Percentiles rank a stretch among this genome's conserved stretches.
Conservation (phyloP, 2,888 invertebrate species). For the Melanostoma scalare region DNA sequence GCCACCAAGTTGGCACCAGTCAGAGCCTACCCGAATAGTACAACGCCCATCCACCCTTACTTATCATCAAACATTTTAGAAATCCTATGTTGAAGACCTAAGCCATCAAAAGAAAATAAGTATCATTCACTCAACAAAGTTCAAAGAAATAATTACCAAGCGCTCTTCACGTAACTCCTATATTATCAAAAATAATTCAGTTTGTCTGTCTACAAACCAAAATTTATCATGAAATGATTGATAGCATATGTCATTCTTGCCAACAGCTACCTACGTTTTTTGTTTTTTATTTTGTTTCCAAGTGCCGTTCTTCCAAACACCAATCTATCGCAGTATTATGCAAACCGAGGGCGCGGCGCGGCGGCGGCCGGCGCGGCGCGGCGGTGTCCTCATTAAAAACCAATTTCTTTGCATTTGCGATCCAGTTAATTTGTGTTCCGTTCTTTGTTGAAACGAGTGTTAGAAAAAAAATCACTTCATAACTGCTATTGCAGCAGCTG, state of each 20-base stretch:
- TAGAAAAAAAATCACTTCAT: conserved; percentile 29
- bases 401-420: conserved; percentile 51
- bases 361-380: neutral
- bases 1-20: too few species aligned
- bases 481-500: conserved; percentile 30
- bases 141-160: too few species aligned
- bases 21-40: too few species aligned
- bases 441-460: conserved; percentile 22
- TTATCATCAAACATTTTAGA: too few species aligned
- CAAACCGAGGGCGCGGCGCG: conserved; percentile 17
- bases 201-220: conserved; percentile 29
- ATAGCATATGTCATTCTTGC: conserved; percentile 43
- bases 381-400: conserved; percentile 44
- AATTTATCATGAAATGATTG: conserved; percentile 55
- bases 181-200: too few species aligned
- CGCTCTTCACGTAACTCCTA: too few species aligned
- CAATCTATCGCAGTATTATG: conserved; percentile 29
- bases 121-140: too few species aligned
- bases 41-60: too few species aligned
- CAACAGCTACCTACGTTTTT: conserved; percentile 42
- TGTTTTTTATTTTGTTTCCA: conserved; percentile 14
- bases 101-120: too few species aligned
- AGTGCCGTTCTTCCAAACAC: neutral
- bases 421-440: conserved; percentile 46
- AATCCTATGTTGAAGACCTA: too few species aligned